A percentile compares a stretch with the other conserved stretches of the same genome.
These are phyloP conservation scores for Stenichneumon culpator DNA, from an alignment of 2,888 invertebrate species.

Conservation along the genomic window DNA sequence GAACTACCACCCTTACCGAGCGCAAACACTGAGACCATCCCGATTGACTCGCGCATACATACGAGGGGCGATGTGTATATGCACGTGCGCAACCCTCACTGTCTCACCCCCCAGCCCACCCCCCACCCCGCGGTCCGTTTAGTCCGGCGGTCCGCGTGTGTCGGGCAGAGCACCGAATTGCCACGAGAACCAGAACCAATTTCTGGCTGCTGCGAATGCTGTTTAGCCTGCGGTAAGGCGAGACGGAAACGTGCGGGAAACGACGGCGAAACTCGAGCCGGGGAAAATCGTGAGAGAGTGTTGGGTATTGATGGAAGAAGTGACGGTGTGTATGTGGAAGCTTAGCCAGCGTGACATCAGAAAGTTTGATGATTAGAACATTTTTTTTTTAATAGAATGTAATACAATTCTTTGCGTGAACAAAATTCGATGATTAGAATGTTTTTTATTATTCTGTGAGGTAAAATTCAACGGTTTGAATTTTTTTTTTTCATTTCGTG, in stretches of 20 bases:
- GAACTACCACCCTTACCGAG: conserved; percentile 9
- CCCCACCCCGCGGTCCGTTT: conserved; percentile 41
- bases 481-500: too few relatives aligned
- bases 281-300: neutral
- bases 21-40: neutral
- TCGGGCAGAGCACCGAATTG: conserved; percentile 26
- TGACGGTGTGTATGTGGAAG: too few relatives aligned
- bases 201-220: conserved; percentile 10
- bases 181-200: conserved; percentile 33
- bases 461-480: too few relatives aligned
- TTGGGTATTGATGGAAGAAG: neutral
- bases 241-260: conserved; percentile 7
- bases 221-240: conserved; percentile 10
- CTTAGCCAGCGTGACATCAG: too few relatives aligned
- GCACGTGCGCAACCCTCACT: neutral
- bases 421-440: too few relatives aligned
- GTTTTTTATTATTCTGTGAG: too few relatives aligned
- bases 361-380: too few relatives aligned
- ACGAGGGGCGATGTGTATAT: neutral
- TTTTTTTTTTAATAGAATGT: too few relatives aligned
- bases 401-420: too few relatives aligned
- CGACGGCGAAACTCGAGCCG: neutral
- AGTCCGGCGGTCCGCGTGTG: conserved; percentile 36
- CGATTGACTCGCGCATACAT: conserved; percentile 16
- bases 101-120: neutral